These are phyloP conservation scores for Antedon mediterranea DNA, from an alignment of 53 echinoderm and acorn worm genomes.

Conservation along the genomic window DNA sequence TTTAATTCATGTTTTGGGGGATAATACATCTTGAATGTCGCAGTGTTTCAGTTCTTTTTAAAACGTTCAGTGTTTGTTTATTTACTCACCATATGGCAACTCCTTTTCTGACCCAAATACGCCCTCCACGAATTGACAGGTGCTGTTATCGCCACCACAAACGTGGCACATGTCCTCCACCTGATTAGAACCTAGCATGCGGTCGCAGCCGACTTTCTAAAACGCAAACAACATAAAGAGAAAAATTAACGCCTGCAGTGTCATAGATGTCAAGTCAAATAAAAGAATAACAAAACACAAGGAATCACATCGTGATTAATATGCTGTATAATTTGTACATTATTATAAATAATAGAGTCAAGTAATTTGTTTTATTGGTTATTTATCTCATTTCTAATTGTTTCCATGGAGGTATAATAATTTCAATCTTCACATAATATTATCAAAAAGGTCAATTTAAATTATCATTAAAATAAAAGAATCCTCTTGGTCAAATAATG, in stretches of 20 bases:
- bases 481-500: too few species aligned
- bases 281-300: not conserved
- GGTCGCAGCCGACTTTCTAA: slow-evolving; percentile 88
- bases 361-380: too few species aligned
- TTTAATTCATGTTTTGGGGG: too few species aligned
- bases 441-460: too few species aligned
- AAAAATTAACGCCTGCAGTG: not conserved
- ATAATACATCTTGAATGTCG: too few species aligned
- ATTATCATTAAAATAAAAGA: too few species aligned
- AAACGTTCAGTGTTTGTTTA: too few species aligned
- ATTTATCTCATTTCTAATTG: too few species aligned
- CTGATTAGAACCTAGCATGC: slow-evolving; percentile 71
- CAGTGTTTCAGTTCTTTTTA: too few species aligned
- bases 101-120: not conserved
- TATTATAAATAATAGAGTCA: too few species aligned
- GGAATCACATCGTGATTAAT: not conserved
- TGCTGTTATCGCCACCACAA: slow-evolving; percentile 73
- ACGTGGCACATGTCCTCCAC: slow-evolving; percentile 69
- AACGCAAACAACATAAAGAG: slow-evolving; percentile 4
- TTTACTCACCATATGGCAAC: not conserved
- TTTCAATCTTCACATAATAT: too few species aligned
- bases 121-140: slow-evolving; percentile 36
- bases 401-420: too few species aligned
- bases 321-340: not conserved
- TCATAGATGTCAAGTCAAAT: not conserved